Evolutionary conservation across 2,888 invertebrate species (phyloP).

Genomic region (Parelbella ahira): DNA sequence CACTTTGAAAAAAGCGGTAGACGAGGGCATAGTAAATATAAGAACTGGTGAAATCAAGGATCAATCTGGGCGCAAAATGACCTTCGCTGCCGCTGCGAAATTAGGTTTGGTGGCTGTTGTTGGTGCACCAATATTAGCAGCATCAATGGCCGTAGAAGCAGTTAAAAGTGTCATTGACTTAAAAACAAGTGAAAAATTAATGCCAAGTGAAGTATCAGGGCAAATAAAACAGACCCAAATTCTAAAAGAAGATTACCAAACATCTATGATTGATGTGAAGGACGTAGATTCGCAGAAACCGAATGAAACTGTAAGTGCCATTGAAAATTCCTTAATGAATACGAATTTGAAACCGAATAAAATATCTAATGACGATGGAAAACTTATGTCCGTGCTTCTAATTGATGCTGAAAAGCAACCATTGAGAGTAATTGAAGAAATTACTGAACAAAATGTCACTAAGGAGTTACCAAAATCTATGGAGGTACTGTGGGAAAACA

Average conservation of each 20-base stretch:
- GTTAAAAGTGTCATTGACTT: constrained; percentile 85
- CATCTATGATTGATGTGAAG: too few species aligned
- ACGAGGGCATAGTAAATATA: constrained; percentile 87
- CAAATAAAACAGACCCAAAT: too few species aligned
- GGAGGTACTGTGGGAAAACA: constrained; percentile 64
- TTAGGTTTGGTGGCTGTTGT: constrained; percentile 86
- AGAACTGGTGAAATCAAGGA: constrained; percentile 84
- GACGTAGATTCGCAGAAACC: constrained; percentile 23
- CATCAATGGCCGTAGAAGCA: constrained; percentile 83
- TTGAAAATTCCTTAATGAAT: not conserved
- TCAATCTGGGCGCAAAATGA: constrained; percentile 83
- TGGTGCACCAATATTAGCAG: constrained; percentile 87
- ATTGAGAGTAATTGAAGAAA: constrained; percentile 68
- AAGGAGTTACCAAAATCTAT: constrained; percentile 50
- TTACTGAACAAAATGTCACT: constrained; percentile 67
- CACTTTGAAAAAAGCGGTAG: constrained; percentile 88
- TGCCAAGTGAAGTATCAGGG: not conserved
- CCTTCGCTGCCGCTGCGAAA: constrained; percentile 87
- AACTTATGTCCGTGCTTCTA: constrained; percentile 59
- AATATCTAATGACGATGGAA: constrained; percentile 39
- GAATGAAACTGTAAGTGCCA: constrained; percentile 2
- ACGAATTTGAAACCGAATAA: not conserved
- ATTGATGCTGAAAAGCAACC: constrained; percentile 72
- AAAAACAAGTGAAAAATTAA: constrained; percentile 78
- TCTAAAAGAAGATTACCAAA: too few species aligned